Conservation (phyloP, 2,888 invertebrate genomes). For the Phlogophora meticulosa region DNA sequence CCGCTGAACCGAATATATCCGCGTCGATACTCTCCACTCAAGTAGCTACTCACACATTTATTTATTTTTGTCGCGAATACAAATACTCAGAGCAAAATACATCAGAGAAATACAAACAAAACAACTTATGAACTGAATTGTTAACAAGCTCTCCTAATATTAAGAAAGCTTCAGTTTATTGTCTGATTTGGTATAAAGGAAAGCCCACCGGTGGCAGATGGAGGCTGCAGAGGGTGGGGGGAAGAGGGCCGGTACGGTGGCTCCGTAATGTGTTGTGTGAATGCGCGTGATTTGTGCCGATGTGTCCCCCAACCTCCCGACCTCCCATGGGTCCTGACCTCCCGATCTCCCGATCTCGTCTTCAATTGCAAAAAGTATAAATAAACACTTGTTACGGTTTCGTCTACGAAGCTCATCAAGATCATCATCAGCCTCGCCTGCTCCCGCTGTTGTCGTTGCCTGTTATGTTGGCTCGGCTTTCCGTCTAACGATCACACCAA, state of each 20-base stretch:
- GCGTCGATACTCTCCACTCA: conserved; percentile 9
- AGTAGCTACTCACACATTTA: background rate
- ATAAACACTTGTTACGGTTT: no score
- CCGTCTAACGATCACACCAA: no score
- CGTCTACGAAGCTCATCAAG: no score
- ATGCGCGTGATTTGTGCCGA: conserved; percentile 4
- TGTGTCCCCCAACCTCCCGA: background rate
- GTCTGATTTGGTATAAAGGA: background rate
- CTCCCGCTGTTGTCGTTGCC: no score
- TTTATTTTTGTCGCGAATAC: conserved; percentile 12
- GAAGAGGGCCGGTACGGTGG: no score
- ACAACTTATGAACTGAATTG: conserved; percentile 12
- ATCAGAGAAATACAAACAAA: conserved; percentile 5
- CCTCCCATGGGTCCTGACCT: no score
- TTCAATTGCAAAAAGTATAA: no score
- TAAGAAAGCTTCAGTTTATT: background rate
- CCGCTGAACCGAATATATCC: conserved; percentile 22
- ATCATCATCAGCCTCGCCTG: no score
- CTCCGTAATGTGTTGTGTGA: background rate
- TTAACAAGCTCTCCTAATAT: conserved; percentile 4
- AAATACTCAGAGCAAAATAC: background rate
- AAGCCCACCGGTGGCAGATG: background rate
- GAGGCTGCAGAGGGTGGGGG: background rate
- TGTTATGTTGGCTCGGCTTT: no score
- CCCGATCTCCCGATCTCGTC: no score